phyloP scores from a whole-genome alignment of 2,797 vertebrate species.

The Aselliscus stoliczkanus region DNA sequence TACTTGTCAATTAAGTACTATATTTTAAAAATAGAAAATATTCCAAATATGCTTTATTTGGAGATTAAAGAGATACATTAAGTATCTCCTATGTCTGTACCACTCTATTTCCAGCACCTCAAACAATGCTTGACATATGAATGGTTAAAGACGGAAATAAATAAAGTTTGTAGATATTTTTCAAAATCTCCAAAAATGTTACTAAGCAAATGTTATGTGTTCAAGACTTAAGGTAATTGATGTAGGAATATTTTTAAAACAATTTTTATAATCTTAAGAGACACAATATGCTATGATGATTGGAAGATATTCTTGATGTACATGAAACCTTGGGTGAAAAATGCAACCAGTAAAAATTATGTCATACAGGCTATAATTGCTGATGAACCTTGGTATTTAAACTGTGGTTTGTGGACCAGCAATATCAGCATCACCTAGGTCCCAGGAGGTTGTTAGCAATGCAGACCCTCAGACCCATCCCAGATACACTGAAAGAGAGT shows the following conservation, averaged over 20 bases:
- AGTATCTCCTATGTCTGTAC: neutral
- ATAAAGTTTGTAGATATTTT: neutral
- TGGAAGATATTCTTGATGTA: neutral
- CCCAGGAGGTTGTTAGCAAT: neutral
- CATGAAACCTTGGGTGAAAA: neutral
- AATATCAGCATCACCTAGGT: neutral
- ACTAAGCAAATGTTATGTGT: neutral
- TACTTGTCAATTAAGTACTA: neutral
- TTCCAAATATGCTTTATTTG: neutral
- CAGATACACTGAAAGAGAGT: neutral
- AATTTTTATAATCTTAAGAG: neutral
- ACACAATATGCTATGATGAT: neutral
- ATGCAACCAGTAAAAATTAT: neutral
- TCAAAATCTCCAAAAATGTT: neutral
- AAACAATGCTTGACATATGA: neutral
- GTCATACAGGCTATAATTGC: neutral
- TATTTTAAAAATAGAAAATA: slow-evolving; percentile 34
- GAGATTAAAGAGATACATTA: neutral
- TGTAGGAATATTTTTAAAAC: neutral
- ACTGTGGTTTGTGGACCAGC: neutral
- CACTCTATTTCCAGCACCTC: neutral
- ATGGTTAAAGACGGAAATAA: neutral
- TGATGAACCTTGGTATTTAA: neutral
- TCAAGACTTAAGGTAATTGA: neutral
- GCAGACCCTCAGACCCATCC: neutral